Evolutionary conservation across 2,888 invertebrate species (phyloP).

Genomic region (Antheraea yamamai): DNA sequence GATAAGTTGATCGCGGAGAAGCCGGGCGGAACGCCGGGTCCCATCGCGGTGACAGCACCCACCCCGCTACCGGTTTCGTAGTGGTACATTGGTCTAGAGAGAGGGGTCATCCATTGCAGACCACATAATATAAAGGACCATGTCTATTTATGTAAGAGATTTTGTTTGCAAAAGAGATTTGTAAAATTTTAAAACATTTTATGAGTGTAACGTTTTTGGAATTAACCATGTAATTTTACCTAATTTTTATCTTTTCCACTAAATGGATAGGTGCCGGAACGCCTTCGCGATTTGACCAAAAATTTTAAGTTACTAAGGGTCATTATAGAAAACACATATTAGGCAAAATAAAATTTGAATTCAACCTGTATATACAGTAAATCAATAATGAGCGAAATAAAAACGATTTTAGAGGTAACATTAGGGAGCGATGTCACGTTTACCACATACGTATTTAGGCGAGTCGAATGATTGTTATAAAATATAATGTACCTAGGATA

Average conservation of each 20-base stretch:
- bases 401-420: neutral
- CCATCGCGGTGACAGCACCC: slow-evolving; percentile 54
- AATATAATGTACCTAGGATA: slow-evolving; percentile 85
- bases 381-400: neutral
- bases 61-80: slow-evolving; percentile 85
- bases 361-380: neutral
- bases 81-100: slow-evolving; percentile 90
- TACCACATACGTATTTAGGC: slow-evolving; percentile 63
- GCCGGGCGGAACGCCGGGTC: slow-evolving; percentile 86
- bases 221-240: neutral
- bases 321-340: neutral
- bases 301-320: neutral
- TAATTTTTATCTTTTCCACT: too few relatives aligned
- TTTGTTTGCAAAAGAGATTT: neutral
- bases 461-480: slow-evolving; percentile 38
- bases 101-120: slow-evolving; percentile 35
- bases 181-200: too few relatives aligned
- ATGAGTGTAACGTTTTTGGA: neutral
- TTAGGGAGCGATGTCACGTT: slow-evolving; percentile 58
- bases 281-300: too few relatives aligned
- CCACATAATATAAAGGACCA: neutral
- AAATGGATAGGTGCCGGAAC: too few relatives aligned
- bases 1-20: slow-evolving; percentile 92
- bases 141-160: neutral
- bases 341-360: neutral